Conservation (phyloP, 2,113 vertebrate genomes). For the Panthera tigris region DNA sequence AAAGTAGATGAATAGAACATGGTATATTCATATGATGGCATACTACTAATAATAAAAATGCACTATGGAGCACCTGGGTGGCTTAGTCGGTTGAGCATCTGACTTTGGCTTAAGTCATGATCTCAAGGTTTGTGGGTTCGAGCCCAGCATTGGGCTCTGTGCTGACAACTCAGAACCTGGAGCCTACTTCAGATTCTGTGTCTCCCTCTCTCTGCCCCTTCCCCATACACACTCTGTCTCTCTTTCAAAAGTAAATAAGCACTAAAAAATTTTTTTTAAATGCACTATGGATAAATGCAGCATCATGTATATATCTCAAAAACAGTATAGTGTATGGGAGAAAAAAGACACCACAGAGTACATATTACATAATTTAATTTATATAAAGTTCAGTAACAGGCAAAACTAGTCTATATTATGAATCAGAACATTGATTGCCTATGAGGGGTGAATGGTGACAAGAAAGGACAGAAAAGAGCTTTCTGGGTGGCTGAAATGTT, state of each 20-base stretch:
- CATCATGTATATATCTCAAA: not conserved
- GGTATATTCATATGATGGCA: not conserved
- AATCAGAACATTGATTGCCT: not conserved
- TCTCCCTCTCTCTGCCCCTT: too few species aligned
- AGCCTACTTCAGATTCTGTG: too few species aligned
- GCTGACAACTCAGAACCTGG: too few species aligned
- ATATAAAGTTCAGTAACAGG: not conserved
- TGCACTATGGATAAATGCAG: not conserved
- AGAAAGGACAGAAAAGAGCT: not conserved
- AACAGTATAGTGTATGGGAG: not conserved
- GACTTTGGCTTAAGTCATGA: too few species aligned
- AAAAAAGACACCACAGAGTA: not conserved
- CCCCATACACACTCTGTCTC: too few species aligned
- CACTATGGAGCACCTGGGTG: not conserved
- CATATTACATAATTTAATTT: not conserved
- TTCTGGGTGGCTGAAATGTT: not conserved
- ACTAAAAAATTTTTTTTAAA: not conserved
- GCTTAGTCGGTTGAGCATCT: too few species aligned
- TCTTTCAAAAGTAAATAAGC: too few species aligned
- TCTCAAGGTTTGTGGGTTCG: too few species aligned
- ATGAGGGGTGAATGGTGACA: not conserved
- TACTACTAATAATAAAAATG: not conserved
- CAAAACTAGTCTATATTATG: not conserved
- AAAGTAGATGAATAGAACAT: not conserved
- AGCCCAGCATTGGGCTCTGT: too few species aligned